Conservation (phyloP, 2,113 vertebrate genomes). For the Bos indicus region DNA sequence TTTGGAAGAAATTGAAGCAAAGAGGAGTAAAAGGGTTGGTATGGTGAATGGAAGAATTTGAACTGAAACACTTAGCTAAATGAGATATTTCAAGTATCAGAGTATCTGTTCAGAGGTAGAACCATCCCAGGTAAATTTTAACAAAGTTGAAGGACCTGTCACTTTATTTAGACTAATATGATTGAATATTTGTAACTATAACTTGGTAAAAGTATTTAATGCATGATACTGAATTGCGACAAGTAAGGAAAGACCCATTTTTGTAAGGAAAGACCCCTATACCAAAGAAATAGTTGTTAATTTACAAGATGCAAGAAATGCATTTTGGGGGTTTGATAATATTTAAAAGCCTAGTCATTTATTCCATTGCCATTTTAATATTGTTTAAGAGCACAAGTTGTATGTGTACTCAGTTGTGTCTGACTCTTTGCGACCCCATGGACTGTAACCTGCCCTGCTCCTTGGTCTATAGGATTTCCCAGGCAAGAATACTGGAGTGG, state of each 20-base stretch:
- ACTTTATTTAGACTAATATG: neutral
- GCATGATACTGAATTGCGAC: neutral
- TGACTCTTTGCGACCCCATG: neutral
- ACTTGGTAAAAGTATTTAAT: neutral
- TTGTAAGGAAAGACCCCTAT: neutral
- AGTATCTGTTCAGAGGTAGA: neutral
- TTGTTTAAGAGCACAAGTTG: neutral
- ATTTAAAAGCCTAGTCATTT: neutral
- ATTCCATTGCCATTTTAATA: neutral
- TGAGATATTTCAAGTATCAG: neutral
- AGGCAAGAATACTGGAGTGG: neutral
- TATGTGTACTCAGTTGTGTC: neutral
- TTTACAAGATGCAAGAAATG: constrained; percentile 9
- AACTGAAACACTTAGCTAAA: neutral
- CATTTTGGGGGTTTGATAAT: neutral
- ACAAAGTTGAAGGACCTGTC: neutral
- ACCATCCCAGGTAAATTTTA: neutral
- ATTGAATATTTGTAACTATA: neutral
- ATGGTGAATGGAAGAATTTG: neutral
- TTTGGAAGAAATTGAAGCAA: neutral
- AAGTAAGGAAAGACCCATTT: neutral
- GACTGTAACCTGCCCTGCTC: neutral
- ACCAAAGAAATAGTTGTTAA: neutral
- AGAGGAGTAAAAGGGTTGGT: neutral
- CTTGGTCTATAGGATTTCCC: neutral